These are phyloP conservation scores for Orthonyx spaldingii DNA, from an alignment of 2,113 vertebrate genomes.

Conservation along the genomic window DNA sequence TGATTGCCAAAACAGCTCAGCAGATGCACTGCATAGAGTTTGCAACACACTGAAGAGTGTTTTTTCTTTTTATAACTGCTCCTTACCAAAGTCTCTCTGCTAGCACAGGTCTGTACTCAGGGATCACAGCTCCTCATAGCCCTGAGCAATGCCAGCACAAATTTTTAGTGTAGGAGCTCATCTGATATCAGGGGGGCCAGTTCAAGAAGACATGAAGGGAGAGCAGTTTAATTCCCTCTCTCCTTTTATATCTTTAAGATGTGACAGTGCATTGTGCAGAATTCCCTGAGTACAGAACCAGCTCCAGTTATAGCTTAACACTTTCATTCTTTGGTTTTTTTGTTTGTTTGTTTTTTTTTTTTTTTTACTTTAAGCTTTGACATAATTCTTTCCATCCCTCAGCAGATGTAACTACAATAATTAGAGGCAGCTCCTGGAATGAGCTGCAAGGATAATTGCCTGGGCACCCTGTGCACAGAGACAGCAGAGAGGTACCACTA, in stretches of 20 bases:
- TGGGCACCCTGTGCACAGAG: background rate
- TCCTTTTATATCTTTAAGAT: background rate
- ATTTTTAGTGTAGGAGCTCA: background rate
- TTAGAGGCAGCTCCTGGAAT: background rate
- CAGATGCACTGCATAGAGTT: background rate
- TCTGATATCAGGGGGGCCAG: background rate
- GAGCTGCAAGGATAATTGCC: background rate
- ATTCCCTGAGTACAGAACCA: background rate
- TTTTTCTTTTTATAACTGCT: background rate
- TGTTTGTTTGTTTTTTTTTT: background rate
- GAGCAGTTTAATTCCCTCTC: background rate
- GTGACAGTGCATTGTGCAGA: background rate
- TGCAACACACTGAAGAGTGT: fast-evolving
- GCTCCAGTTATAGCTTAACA: background rate
- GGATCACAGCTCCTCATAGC: background rate
- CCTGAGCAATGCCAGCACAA: background rate
- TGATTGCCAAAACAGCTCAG: background rate
- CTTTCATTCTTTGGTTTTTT: too few relatives aligned
- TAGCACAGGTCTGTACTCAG: background rate
- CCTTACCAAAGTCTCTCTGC: background rate
- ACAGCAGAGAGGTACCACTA: background rate
- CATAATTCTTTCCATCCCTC: background rate
- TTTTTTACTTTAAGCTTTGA: background rate
- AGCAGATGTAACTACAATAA: background rate
- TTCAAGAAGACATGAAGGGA: background rate